A percentile compares a stretch with the other conserved stretches of the same genome.
Conservation (phyloP, 2,113 vertebrate species). For the Cololabis saira region DNA sequence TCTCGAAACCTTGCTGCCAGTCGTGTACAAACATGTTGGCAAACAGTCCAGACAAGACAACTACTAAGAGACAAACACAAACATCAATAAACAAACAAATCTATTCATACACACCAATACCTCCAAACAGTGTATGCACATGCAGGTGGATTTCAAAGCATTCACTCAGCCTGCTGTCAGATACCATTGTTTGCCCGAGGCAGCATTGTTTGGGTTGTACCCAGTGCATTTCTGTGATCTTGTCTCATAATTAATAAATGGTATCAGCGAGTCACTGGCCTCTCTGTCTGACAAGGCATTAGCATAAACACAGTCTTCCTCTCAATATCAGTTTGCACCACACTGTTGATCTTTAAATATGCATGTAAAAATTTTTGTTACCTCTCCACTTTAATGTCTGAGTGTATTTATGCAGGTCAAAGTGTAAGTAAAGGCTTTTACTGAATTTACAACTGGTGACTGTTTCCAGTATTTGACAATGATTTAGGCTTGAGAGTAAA, state of each 20-base stretch:
- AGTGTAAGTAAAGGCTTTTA: slow-evolving; percentile 17
- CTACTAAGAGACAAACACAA: slow-evolving; percentile 77
- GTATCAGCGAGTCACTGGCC: slow-evolving; percentile 69
- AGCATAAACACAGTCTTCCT: slow-evolving; percentile 81
- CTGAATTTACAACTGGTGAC: neutral
- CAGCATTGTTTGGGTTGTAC: slow-evolving; percentile 63
- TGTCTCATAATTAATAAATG: slow-evolving; percentile 79
- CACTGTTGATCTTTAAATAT: slow-evolving; percentile 78
- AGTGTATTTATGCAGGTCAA: slow-evolving; percentile 8
- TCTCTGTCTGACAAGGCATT: slow-evolving; percentile 78
- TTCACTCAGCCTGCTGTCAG: slow-evolving; percentile 57
- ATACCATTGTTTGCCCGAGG: slow-evolving; percentile 44
- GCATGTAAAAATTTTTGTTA: slow-evolving; percentile 74
- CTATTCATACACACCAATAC: slow-evolving; percentile 44
- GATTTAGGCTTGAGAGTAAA: too few relatives aligned
- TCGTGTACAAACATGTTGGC: slow-evolving; percentile 69
- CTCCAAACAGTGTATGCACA: slow-evolving; percentile 28
- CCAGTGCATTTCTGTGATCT: slow-evolving; percentile 51
- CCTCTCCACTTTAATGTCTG: slow-evolving; percentile 52
- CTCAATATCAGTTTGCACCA: slow-evolving; percentile 75
- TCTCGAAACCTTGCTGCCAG: slow-evolving; percentile 35
- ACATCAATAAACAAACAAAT: slow-evolving; percentile 81
- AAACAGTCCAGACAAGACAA: slow-evolving; percentile 72
- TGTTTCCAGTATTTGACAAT: neutral
- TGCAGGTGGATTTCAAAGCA: slow-evolving; percentile 33